Percentiles rank a stretch among this genome's conserved stretches.
phyloP scores from a whole-genome alignment of 2,797 vertebrate genomes.

The Champsocephalus esox region DNA sequence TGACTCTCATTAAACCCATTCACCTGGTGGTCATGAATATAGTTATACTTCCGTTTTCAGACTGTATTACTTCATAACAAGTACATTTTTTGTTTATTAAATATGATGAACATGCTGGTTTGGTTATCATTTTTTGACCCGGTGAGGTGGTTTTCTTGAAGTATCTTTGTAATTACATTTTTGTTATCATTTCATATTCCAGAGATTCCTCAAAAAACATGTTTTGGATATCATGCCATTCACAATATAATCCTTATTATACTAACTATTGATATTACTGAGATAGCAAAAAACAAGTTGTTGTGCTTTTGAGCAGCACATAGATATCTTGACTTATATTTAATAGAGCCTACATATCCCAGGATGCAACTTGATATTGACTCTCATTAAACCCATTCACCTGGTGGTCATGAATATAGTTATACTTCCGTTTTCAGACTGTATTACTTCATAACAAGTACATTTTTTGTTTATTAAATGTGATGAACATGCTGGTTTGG shows the following conservation, averaged over 20 bases:
- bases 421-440: not conserved
- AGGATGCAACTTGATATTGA: slow-evolving; percentile 18
- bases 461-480: not conserved
- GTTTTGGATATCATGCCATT: no score
- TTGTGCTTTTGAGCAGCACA: not conserved
- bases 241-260: no score
- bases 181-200: no score
- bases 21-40: not conserved
- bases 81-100: not conserved
- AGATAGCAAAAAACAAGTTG: not conserved
- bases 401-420: not conserved
- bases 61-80: not conserved
- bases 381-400: not conserved
- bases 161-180: no score
- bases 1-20: not conserved
- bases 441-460: not conserved
- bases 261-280: no score
- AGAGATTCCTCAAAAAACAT: no score
- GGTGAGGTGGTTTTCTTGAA: no score
- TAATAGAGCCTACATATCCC: slow-evolving; percentile 13
- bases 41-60: not conserved
- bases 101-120: not conserved
- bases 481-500: not conserved
- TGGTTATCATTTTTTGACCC: not conserved
- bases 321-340: slow-evolving; percentile 4